Conservation (phyloP, 2,888 invertebrate genomes). For the Scrobipalpa atriplicella region DNA sequence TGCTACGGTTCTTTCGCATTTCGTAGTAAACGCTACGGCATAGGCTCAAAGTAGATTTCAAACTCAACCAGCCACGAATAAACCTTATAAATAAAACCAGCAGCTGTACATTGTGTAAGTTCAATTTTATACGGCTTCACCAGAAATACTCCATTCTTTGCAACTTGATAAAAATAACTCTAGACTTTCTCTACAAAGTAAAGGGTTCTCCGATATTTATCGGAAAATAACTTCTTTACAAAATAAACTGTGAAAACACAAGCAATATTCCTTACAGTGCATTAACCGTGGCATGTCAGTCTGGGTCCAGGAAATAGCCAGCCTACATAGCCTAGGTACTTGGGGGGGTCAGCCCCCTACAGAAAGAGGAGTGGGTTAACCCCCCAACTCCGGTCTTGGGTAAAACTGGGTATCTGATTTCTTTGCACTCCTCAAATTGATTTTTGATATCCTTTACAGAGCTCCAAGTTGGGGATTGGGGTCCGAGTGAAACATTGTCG, state of each 20-base stretch:
- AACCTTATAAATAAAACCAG: neutral
- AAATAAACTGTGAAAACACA: constrained; percentile 5
- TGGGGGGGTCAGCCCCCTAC: constrained; percentile 31
- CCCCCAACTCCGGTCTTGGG: constrained; percentile 34
- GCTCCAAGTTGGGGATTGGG: constrained; percentile 21
- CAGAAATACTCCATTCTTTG: neutral
- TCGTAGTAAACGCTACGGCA: neutral
- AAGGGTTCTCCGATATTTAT: constrained; percentile 17
- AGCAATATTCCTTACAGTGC: constrained; percentile 38
- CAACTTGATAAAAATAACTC: neutral
- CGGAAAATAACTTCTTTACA: constrained; percentile 21
- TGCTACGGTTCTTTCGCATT: neutral
- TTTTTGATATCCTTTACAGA: constrained; percentile 29
- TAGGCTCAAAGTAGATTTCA: neutral
- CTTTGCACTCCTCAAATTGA: constrained; percentile 34
- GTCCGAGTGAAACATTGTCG: neutral
- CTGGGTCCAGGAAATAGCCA: constrained; percentile 57
- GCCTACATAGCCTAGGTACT: constrained; percentile 45
- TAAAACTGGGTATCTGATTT: constrained; percentile 61
- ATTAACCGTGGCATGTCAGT: constrained; percentile 57
- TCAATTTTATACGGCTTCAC: neutral
- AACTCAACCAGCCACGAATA: too few species aligned
- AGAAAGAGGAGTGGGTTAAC: neutral
- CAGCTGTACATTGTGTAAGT: neutral
- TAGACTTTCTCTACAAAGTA: constrained; percentile 16